Evolutionary conservation across 2,888 invertebrate genomes (phyloP), one percentile per base, ranked within the genome.

Genomic region (Eretmocerus hayati): DNA sequence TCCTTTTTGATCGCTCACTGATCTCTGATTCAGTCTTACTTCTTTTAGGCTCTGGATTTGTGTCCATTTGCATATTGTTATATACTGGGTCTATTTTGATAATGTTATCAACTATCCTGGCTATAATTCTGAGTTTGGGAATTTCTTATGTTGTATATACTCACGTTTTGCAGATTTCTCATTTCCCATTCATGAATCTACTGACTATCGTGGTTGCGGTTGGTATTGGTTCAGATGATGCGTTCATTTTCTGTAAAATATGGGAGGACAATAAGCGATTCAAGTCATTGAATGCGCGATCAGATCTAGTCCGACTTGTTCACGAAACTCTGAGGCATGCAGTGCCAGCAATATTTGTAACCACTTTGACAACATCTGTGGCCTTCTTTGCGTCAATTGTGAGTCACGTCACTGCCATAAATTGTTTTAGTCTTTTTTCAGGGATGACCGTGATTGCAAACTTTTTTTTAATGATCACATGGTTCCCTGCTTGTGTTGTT

Each of bases 101-200:
- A 50, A 93, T 95, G 30, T 45, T 86, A 45, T 81, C 90, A 77
- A 84, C 92, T 55, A 82, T 92, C 68, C 74, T 84, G 57, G 85
- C 89, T 50, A 87, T 95, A 62, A 74, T 84, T 62, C 88, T 90
- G 72, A 91, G 94, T 50, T 75, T 95, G 60, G 88, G 87, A 56
- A 81, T 91, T 64, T 87, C 94, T 46, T 95, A 94, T 75, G 92
- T 92, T 73, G 75, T 92, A 65, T 96, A 96, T 73, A 82, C 85
- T 40, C 77, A 90, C 65, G 82, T 94, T 57, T 87, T 91, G 68
- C 80, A 85, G 65, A 84, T 96, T 59, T 76, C 78, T 41, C 95
- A 93, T 73, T 97, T 97, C 73, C 97, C 97, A 8, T 97, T 95
- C 72, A 93, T 97, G 90, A 97, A 97, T 79, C 78, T 97, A 64